phyloP scores from a whole-genome alignment of 2,113 vertebrate genomes.

The Hyla sarda region DNA sequence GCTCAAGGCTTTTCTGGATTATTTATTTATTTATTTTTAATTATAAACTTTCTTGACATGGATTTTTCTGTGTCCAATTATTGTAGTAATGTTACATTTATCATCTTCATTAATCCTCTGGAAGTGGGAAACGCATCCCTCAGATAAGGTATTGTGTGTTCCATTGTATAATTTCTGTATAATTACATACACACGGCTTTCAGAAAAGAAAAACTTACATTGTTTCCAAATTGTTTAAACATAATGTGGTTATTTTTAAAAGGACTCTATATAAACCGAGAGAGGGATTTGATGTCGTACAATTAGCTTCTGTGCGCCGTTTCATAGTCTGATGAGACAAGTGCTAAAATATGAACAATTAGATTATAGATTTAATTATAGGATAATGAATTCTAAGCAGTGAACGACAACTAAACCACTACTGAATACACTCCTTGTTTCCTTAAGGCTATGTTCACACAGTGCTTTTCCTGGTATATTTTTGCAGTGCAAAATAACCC shows the following conservation, averaged over 20 bases:
- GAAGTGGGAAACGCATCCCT: not conserved
- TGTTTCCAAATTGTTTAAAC: not conserved
- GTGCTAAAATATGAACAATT: not conserved
- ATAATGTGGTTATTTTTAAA: not conserved
- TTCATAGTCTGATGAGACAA: not conserved
- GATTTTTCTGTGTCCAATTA: no score
- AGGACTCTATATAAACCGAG: not conserved
- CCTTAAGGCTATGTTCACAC: no score
- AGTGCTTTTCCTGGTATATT: no score
- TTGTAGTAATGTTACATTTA: no score
- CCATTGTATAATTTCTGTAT: not conserved
- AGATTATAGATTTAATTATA: not conserved
- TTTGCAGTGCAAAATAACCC: no score
- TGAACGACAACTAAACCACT: not conserved
- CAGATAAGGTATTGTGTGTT: not conserved
- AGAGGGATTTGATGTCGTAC: not conserved
- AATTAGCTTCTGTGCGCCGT: not conserved
- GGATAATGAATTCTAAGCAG: not conserved
- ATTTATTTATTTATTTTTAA: no score
- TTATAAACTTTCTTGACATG: no score
- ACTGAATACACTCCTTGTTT: no score
- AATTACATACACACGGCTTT: not conserved
- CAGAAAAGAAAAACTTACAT: conserved; percentile 4
- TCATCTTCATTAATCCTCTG: no score
- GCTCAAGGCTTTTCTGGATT: no score